phyloP scores from a whole-genome alignment of 2,113 vertebrate genomes.

The Petroica traversi region DNA sequence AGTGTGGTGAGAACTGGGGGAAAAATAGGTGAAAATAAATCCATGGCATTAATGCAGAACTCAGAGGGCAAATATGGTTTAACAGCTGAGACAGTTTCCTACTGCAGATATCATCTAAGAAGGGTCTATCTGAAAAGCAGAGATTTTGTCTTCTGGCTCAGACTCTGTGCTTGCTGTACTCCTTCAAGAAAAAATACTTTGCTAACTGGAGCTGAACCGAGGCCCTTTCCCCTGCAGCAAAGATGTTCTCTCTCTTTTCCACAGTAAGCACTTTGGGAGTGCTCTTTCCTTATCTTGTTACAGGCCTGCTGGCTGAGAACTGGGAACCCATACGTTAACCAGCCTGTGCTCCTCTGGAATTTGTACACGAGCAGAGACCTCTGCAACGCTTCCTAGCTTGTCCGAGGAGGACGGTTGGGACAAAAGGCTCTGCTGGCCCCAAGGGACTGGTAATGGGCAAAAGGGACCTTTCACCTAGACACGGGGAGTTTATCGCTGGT shows the following conservation, averaged over 20 bases:
- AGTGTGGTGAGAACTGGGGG: background rate
- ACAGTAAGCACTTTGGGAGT: background rate
- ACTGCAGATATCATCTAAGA: background rate
- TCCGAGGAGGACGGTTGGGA: background rate
- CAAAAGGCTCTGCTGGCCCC: background rate
- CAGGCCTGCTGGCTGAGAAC: background rate
- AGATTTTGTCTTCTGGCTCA: background rate
- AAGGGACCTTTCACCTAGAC: background rate
- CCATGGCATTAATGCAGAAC: accelerated
- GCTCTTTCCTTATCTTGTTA: background rate
- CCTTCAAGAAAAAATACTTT: background rate
- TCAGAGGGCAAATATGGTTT: background rate
- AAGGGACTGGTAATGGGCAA: background rate
- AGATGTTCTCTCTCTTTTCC: background rate
- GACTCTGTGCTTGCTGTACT: background rate
- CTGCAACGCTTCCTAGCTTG: background rate
- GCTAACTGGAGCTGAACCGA: background rate
- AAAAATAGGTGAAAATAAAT: background rate
- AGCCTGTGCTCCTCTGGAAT: background rate
- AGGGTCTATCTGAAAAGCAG: background rate
- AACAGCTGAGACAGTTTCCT: background rate
- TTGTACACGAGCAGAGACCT: background rate
- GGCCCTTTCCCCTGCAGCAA: background rate
- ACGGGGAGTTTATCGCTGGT: background rate
- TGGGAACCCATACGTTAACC: background rate